Conservation (phyloP, 2,797 vertebrate genomes). For the Denticeps clupeoides region DNA sequence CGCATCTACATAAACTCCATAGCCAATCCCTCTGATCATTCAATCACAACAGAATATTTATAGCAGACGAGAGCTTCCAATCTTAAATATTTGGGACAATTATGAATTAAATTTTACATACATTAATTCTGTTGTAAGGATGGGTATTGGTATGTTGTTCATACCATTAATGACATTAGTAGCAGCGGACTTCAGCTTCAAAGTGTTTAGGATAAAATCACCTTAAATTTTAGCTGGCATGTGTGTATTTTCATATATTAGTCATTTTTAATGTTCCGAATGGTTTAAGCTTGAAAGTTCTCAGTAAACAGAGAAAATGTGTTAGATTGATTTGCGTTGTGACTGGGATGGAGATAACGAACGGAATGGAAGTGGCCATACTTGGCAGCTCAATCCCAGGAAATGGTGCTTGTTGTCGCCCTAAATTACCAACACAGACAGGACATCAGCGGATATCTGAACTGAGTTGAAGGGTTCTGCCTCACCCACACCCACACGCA, state of each 20-base stretch:
- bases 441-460: not conserved
- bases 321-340: conserved; percentile 13
- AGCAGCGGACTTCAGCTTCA: no score
- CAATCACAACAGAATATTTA: no score
- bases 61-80: no score
- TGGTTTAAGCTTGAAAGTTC: conserved; percentile 53
- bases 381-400: conserved; percentile 74
- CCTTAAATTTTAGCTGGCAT: no score
- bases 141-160: not conserved
- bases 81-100: not conserved
- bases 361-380: conserved; percentile 62
- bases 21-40: no score
- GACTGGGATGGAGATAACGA: no score
- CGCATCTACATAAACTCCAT: no score
- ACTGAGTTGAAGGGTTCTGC: conserved; percentile 54
- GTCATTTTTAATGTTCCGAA: no score
- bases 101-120: no score
- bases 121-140: not conserved
- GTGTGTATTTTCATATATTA: no score
- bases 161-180: no score
- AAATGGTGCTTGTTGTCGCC: conserved; percentile 71
- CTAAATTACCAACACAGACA: conserved; percentile 60
- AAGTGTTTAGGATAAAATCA: no score
- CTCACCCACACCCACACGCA: conserved; percentile 38
- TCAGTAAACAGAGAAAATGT: conserved; percentile 4